These are phyloP conservation scores for Drosophila gunungcola DNA, from an alignment of 1,140 invertebrate species.

Conservation along the genomic window DNA sequence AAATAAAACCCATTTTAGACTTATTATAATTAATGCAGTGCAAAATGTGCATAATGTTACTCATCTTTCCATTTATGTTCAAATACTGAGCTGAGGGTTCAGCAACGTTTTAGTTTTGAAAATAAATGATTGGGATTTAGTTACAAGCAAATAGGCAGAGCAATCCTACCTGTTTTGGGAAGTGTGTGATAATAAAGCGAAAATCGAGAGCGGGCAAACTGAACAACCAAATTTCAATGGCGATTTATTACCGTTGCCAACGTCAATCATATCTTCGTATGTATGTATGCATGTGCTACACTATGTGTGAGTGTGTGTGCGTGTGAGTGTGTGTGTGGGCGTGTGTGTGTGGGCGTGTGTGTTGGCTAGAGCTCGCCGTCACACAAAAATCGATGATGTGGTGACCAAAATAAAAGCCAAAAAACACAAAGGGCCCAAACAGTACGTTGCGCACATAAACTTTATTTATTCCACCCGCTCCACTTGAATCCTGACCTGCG, in stretches of 20 bases:
- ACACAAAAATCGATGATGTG: constrained; percentile 69
- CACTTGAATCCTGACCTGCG: background rate
- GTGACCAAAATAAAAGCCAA: constrained; percentile 75
- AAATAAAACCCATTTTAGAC: too few species aligned
- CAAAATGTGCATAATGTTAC: too few species aligned
- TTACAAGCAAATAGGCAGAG: background rate
- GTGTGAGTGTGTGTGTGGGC: constrained; percentile 8
- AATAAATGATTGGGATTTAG: background rate
- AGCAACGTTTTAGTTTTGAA: background rate
- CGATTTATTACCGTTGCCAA: constrained; percentile 75
- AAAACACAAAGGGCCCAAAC: constrained; percentile 46
- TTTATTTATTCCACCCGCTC: background rate
- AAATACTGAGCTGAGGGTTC: background rate
- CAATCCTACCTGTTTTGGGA: background rate
- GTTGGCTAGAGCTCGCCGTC: constrained; percentile 12
- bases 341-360: constrained; percentile 2
- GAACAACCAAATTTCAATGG: constrained; percentile 66
- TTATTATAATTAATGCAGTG: too few species aligned
- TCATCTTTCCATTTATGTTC: background rate
- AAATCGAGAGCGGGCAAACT: constrained; percentile 3
- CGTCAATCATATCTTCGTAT: constrained; percentile 31
- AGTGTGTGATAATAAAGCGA: constrained; percentile 11
- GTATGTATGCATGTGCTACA: background rate
- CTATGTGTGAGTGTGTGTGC: constrained; percentile 1
- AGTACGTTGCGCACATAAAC: constrained; percentile 40